Base-by-base conservation (phyloP, 2,113 vertebrate species). In the Hippocampus guttulatus region DNA sequence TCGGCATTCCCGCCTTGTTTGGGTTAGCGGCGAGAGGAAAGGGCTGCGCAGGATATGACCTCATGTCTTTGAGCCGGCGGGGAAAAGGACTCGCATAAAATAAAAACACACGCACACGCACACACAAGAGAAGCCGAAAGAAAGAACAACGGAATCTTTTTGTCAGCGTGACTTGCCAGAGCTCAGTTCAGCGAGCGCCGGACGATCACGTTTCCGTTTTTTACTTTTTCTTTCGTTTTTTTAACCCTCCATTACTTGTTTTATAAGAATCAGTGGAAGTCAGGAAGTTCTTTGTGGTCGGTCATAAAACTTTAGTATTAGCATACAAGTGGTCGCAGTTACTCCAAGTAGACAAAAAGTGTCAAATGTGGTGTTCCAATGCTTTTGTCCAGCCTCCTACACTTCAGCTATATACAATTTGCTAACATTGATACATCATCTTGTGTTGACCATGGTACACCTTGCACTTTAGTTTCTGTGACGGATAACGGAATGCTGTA, bases 1-100 rank as follows among this genome's bases (percentile, higher is more conserved):
- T 63, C 77, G 8, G 89, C 82, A 71, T 88, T 74, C 92, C 87
- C 87, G 82, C 58, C 77, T 90, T 91, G 84, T 91, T 91, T 91
- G 87, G 93, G 94, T 92, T 93, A 94, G 92, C 91, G 90, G 90
- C 91, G 90, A 95, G 93, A 93, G 92, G 94, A 93, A 94, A 93
- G 93, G 94, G 93, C 90, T 87, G 92, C 91, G 89, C 93, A 94
- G 95, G 95, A 97, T 95, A 94, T 95, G 92, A 94, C 95, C 92
- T 96, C 93, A 95, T 90, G 90, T 89, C 92, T 93, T 92, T 92
- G 91, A 94, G 58, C 27, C 30, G 58, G 58, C 58, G 27, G 94
- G 92, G 64, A 93, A 93, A 92, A 92, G 90, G 92, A 87, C 72
- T 69, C 74, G 87, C 86, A 67, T 57, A 91, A 88, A 15, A 75